phyloP scores from a whole-genome alignment of 2,888 invertebrate species.

The Neoascia interrupta region DNA sequence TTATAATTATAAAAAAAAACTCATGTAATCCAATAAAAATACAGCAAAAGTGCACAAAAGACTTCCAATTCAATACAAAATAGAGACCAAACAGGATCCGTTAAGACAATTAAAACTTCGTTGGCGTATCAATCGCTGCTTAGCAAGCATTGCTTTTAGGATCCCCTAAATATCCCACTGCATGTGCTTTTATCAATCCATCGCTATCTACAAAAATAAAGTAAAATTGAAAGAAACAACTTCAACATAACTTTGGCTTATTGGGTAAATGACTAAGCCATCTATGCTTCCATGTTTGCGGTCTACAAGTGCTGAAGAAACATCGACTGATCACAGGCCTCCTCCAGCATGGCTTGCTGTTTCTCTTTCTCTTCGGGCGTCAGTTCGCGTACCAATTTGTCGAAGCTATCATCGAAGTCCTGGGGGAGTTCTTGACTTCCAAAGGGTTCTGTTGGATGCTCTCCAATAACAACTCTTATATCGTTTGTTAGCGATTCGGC shows the following conservation, averaged over 20 bases:
- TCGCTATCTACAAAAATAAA: constrained; percentile 59
- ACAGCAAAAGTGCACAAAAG: constrained; percentile 12
- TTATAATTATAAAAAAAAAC: neutral
- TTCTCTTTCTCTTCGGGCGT: constrained; percentile 76
- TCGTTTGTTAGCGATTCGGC: constrained; percentile 86
- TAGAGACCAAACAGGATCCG: constrained; percentile 48
- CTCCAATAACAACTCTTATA: constrained; percentile 86
- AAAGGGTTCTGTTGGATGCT: constrained; percentile 76
- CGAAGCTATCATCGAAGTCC: constrained; percentile 78
- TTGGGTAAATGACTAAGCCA: constrained; percentile 52
- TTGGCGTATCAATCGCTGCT: neutral
- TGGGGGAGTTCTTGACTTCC: constrained; percentile 72
- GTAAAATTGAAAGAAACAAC: constrained; percentile 40
- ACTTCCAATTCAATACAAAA: constrained; percentile 1
- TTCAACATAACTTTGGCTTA: constrained; percentile 64
- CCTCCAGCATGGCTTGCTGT: constrained; percentile 77
- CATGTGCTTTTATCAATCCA: constrained; percentile 27
- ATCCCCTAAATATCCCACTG: constrained; percentile 22
- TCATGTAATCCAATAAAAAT: constrained; percentile 16
- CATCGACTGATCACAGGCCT: constrained; percentile 78
- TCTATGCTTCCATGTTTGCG: neutral
- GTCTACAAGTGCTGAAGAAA: constrained; percentile 74
- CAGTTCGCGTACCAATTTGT: constrained; percentile 74
- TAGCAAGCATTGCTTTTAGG: neutral
- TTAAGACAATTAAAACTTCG: constrained; percentile 4